A percentile compares a stretch with the other conserved stretches of the same genome.
phyloP scores from a whole-genome alignment of 1,140 invertebrate species.

The Charaxes varanes region DNA sequence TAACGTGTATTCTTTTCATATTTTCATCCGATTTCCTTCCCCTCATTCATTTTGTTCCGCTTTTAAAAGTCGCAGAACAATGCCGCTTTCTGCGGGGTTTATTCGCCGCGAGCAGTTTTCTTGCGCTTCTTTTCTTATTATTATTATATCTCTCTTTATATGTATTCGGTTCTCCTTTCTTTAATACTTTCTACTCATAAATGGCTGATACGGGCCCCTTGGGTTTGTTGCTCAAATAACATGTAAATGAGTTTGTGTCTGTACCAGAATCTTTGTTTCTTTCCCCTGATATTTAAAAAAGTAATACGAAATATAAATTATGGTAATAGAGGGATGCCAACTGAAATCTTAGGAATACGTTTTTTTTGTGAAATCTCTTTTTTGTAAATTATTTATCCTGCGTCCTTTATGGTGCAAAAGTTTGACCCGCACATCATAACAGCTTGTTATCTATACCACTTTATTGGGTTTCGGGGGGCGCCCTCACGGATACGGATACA shows the following conservation, averaged over 20 bases:
- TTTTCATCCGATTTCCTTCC: slow-evolving; percentile 74
- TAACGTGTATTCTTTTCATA: slow-evolving; percentile 72
- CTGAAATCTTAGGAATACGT: neutral
- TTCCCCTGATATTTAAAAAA: slow-evolving; percentile 15
- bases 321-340: neutral
- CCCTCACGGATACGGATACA: slow-evolving; percentile 8
- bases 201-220: slow-evolving; percentile 66
- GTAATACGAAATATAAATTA: neutral
- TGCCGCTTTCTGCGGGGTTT: slow-evolving; percentile 61
- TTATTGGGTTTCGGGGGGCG: neutral
- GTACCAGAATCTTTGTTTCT: slow-evolving; percentile 18
- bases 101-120: slow-evolving; percentile 66
- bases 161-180: slow-evolving; percentile 67
- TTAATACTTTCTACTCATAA: slow-evolving; percentile 72
- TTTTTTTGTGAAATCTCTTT: neutral
- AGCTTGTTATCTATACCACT: neutral
- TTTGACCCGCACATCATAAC: neutral
- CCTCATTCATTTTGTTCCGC: slow-evolving; percentile 69
- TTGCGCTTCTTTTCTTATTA: slow-evolving; percentile 63
- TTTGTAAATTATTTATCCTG: neutral
- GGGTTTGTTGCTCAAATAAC: slow-evolving; percentile 66
- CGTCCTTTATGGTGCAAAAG: neutral
- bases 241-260: slow-evolving; percentile 63
- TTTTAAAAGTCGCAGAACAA: slow-evolving; percentile 72
- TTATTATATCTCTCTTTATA: slow-evolving; percentile 66